These are phyloP conservation scores for Hyperopisus bebe DNA, from an alignment of 2,113 vertebrate genomes.

Conservation along the genomic window DNA sequence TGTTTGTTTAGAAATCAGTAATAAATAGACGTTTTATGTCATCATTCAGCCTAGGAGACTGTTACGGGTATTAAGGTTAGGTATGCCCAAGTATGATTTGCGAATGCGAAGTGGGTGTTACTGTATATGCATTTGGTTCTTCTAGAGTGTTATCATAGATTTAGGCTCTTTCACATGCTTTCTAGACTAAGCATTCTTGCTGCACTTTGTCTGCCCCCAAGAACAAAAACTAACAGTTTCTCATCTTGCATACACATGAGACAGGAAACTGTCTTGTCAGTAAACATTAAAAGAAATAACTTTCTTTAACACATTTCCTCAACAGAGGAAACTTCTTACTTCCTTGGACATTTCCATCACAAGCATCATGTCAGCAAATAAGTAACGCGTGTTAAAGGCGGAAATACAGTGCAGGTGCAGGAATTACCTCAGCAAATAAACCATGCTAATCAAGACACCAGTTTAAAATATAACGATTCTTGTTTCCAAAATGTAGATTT, in stretches of 20 bases:
- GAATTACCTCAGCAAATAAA: neutral
- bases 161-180: neutral
- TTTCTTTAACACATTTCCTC: neutral
- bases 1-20: neutral
- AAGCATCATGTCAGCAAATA: neutral
- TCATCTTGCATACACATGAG: neutral
- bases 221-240: neutral
- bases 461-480: neutral
- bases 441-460: neutral
- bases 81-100: neutral
- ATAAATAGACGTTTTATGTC: neutral
- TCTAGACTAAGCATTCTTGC: neutral
- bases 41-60: neutral
- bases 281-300: neutral
- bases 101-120: neutral
- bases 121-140: neutral
- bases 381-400: neutral
- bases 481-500: neutral
- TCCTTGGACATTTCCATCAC: neutral
- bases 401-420: neutral
- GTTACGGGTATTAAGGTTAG: neutral
- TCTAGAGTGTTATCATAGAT: neutral
- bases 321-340: neutral
- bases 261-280: neutral
- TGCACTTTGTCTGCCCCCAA: neutral